A percentile compares a stretch with the other conserved stretches of the same genome.
phyloP scores from a whole-genome alignment of 1,140 invertebrate genomes.

The Trichogramma pretiosum region DNA sequence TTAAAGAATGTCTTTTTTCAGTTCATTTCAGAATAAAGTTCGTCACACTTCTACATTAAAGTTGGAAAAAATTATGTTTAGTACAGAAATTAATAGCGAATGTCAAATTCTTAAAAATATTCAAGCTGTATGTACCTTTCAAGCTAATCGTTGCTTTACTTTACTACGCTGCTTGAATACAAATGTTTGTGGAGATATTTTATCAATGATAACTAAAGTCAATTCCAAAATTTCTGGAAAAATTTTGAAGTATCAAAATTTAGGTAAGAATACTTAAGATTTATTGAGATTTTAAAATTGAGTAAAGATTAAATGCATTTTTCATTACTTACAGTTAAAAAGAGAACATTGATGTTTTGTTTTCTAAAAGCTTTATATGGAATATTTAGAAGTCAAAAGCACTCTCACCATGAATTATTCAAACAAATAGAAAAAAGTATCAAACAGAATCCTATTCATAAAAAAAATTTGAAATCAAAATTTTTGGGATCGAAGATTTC shows the following conservation, averaged over 20 bases:
- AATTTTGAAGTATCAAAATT: neutral
- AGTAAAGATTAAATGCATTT: too few species aligned
- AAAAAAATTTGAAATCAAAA: too few species aligned
- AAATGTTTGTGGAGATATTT: neutral
- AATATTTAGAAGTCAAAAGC: too few species aligned
- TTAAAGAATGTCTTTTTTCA: neutral
- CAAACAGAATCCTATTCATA: too few species aligned
- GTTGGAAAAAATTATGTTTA: neutral
- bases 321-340: too few species aligned
- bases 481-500: too few species aligned
- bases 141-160: constrained; percentile 7
- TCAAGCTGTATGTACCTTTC: neutral
- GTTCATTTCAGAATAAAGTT: neutral
- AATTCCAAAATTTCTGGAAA: neutral
- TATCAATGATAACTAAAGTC: neutral
- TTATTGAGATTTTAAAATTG: too few species aligned
- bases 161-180: neutral
- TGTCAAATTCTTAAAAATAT: constrained; percentile 2
- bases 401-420: too few species aligned
- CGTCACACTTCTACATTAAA: neutral
- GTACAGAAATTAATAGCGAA: constrained; percentile 3
- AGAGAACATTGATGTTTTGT: too few species aligned
- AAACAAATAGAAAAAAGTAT: too few species aligned
- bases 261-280: neutral
- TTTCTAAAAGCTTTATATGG: too few species aligned